Conservation (phyloP, 1,140 invertebrate genomes). For the Micrasema minimum region DNA sequence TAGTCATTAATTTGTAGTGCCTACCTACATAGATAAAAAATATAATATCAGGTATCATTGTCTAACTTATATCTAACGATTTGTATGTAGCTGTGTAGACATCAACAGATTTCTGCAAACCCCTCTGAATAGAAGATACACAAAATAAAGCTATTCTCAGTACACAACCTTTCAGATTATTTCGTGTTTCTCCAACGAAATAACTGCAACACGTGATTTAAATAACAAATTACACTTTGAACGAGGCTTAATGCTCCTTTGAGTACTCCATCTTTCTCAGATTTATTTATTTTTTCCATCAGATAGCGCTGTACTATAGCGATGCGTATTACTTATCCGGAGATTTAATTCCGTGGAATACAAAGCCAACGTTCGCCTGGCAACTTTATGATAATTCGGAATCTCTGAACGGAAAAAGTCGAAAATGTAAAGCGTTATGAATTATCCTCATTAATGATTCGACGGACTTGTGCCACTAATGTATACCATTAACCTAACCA, state of each 20-base stretch:
- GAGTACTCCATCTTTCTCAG: slow-evolving; percentile 37
- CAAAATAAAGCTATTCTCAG: no score
- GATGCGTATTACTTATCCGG: slow-evolving; percentile 18
- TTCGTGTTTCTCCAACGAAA: slow-evolving; percentile 31
- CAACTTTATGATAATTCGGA: slow-evolving; percentile 34
- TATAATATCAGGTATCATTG: no score
- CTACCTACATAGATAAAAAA: no score
- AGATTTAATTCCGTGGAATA: slow-evolving; percentile 4
- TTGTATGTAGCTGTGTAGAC: no score
- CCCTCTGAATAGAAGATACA: no score
- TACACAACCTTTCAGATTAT: slow-evolving; percentile 10
- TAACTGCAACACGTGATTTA: slow-evolving; percentile 42
- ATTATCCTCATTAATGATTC: slow-evolving; percentile 41
- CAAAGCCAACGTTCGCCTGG: slow-evolving; percentile 2
- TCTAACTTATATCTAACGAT: no score
- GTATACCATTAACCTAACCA: slow-evolving; percentile 19
- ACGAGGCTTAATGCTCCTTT: slow-evolving; percentile 46
- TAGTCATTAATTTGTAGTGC: no score
- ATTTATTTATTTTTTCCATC: slow-evolving; percentile 46
- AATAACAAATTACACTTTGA: slow-evolving; percentile 51
- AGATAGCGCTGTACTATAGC: slow-evolving; percentile 18
- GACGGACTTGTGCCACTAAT: slow-evolving; percentile 20
- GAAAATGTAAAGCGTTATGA: slow-evolving; percentile 35
- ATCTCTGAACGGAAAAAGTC: slow-evolving; percentile 38
- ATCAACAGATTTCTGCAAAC: no score